Evolutionary conservation across 37 sponge, comb jelly and placozoan genomes (phyloP), one percentile per base, ranked within the genome.

Genomic region (Diacarnus erythraeanus): DNA sequence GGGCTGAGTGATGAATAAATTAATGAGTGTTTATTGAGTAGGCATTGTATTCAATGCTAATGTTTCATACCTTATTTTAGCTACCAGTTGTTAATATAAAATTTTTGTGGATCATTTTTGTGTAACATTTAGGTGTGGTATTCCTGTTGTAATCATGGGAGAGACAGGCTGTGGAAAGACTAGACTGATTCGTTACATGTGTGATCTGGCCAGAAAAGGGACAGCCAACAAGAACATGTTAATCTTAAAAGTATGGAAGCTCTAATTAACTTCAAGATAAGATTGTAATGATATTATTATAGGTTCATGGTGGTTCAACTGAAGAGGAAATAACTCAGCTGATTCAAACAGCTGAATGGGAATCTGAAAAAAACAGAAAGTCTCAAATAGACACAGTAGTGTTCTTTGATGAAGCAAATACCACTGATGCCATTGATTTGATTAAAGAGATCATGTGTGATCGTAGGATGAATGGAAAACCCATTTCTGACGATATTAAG

Each of bases 161-260:
- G 98, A 97, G 64, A 97, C 98, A 29, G 98, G 98, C 30, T 97
- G 98, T 88, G 98, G 98, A 2, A 97, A 97, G 77, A 97, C 98
- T 0, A 72, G 95, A 38, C 85, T 95, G n/a, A 89, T 95, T 37
- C 76, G 90, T 8, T 95, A 86, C 90, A 95, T 95, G 96, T 95
- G 96, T 84, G 68, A 84, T 51, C 88, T 95, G 27, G 80, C 81
- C 0, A 70, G 73, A 27, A 64, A 79, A 10, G 80, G 75, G 21
- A 33, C 1, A 34, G 84, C 43, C 40, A 41, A n/a, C 5, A 77
- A 43, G n/a, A 92, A 92, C 51, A 92, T 89, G 90, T 61, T 93
- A 41, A 86, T 82, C 12, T 30, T 88, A 79, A 92, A 92, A 71
- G 87, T 80, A 59, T 68, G 22, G 15, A 30, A 40, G n/a, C 5